phyloP scores from a whole-genome alignment of 2,888 invertebrate species.

The Drosophila acutilabella region DNA sequence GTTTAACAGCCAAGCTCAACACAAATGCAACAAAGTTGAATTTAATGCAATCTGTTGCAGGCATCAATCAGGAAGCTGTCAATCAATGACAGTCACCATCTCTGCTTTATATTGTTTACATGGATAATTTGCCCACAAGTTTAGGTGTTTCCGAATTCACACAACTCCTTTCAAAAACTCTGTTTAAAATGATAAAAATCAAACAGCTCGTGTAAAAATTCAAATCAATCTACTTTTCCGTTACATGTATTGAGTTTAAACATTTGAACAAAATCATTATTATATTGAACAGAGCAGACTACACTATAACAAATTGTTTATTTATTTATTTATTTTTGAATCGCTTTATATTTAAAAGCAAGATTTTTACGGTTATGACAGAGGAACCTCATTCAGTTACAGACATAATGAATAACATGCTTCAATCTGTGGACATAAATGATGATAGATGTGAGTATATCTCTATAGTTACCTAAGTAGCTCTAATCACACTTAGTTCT shows the following conservation, averaged over 20 bases:
- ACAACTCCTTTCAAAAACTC: too few species aligned
- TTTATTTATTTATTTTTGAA: neutral
- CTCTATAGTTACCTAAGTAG: neutral
- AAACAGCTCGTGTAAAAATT: too few species aligned
- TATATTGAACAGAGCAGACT: neutral
- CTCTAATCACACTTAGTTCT: neutral
- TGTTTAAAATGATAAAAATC: too few species aligned
- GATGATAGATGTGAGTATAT: neutral
- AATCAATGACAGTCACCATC: conserved; percentile 43
- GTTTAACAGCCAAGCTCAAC: conserved; percentile 14
- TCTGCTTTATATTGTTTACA: neutral
- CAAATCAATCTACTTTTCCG: too few species aligned
- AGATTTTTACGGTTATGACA: neutral
- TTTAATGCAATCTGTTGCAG: conserved; percentile 41
- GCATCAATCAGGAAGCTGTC: conserved; percentile 54
- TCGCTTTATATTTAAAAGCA: neutral
- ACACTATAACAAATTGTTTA: neutral
- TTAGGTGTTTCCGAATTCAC: neutral
- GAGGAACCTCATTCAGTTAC: neutral
- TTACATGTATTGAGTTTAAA: too few species aligned
- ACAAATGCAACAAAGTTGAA: conserved; percentile 15
- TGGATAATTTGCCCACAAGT: conserved; percentile 1
- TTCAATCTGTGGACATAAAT: neutral
- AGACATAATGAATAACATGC: neutral
- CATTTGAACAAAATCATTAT: too few species aligned